Evolutionary conservation across 30 jellyfish, hydroid and myxozoan species (phyloP).

Genomic region (Pseudorhiza aurosa): DNA sequence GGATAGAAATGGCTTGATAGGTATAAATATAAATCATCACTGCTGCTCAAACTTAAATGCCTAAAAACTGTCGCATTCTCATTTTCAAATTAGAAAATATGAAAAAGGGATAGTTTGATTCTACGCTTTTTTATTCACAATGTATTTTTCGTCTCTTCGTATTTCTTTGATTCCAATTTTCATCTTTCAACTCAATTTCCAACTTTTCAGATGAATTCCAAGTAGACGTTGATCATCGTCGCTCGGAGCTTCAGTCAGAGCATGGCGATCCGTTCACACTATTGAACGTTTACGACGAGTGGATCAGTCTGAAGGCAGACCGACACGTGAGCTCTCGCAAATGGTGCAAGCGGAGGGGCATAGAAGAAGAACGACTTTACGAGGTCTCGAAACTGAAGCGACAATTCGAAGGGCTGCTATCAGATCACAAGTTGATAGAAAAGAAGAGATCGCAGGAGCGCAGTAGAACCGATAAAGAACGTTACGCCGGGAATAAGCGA

Average conservation of each 20-base stretch:
- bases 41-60: no score
- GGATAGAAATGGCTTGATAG: no score
- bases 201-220: slow-evolving; percentile 53
- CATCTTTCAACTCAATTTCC: no score
- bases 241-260: slow-evolving; percentile 80
- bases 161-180: no score
- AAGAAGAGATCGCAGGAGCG: slow-evolving; percentile 4
- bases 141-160: no score
- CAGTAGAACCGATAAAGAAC: slow-evolving; percentile 2
- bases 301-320: slow-evolving; percentile 89
- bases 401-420: slow-evolving; percentile 85
- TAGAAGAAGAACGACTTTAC: slow-evolving; percentile 96
- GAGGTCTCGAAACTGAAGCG: slow-evolving; percentile 90
- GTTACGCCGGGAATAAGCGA: slow-evolving; percentile 64
- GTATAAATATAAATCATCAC: no score
- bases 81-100: no score
- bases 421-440: slow-evolving; percentile 68
- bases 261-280: slow-evolving; percentile 98
- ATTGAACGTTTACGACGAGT: slow-evolving; percentile 87
- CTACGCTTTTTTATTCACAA: no score
- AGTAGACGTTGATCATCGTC: slow-evolving; percentile 80
- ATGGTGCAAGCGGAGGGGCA: slow-evolving; percentile 95
- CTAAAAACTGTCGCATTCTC: background rate
- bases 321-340: slow-evolving; percentile 72
- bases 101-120: no score